Evolutionary conservation across 2,888 invertebrate species (phyloP), one percentile per base, ranked within the genome.

Genomic region (Rhodophaea formosa): DNA sequence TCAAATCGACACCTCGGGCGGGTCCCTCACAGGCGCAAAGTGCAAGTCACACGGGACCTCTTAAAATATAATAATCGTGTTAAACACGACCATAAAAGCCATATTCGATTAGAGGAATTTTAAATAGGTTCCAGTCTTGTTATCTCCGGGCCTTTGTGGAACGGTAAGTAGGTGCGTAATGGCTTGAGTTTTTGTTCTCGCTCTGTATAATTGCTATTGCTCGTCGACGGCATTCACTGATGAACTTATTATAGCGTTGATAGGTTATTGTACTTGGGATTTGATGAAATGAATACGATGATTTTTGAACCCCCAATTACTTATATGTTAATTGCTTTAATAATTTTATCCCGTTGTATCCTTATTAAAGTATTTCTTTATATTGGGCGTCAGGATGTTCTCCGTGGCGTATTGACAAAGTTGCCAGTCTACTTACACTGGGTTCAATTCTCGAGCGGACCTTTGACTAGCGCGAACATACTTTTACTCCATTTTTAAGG

Each of bases 41-140:
- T 88, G 91, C 90, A 89, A 91, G 91, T 91, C 91, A 91, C 79
- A 88, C 65, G 75, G 69, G 77, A 74, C 84, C 85, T 88, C 84
- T 89, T 88, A 88, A 88, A 90, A 88, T 88, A 87, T 90, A 89
- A 90, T 89, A 91, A 90, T 90, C 86, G 86, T 87, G 91, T 89
- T 90, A 90, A 91, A 90, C 83, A 84, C 81, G 80, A 80, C 82
- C 80, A 87, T 85, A 90, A 89, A 88, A 88, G 81, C 87, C 84
- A 85, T 86, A 86, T 88, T 87, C 88, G 88, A 85, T 88, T 88
- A 86, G 78, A 80, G 71, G 75, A 78, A 80, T 83, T 84, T 87
- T 84, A 85, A 89, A 90, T 86, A 82, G 84, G 82, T 87, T 86
- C 77, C 78, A 80, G 83, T 82, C 88, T 88, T 79, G 86, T 88